Evolutionary conservation across 2,113 vertebrate genomes (phyloP).

Genomic region (Sinocyclocheilus maitianheensis): DNA sequence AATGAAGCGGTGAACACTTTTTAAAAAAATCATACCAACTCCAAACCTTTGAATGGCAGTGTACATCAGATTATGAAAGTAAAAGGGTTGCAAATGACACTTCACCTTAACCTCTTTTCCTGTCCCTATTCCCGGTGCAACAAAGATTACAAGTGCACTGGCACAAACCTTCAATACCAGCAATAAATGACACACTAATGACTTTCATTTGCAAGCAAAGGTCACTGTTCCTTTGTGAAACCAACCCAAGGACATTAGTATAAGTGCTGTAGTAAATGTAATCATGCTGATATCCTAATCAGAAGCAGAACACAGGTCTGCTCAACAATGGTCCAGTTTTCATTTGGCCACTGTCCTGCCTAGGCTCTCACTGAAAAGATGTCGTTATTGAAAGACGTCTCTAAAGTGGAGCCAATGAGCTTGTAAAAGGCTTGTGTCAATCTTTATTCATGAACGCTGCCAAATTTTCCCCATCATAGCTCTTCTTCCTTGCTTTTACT

Average conservation of each 20-base stretch:
- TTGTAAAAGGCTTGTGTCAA: conserved; percentile 21
- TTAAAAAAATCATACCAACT: too few relatives aligned
- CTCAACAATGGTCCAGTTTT: conserved; percentile 6
- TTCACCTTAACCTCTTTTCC: not conserved
- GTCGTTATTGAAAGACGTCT: not conserved
- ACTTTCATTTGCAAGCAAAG: conserved; percentile 23
- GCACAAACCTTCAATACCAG: not conserved
- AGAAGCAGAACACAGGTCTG: not conserved
- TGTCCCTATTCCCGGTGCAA: not conserved
- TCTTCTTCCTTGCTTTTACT: not conserved
- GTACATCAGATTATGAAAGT: too few relatives aligned
- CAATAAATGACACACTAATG: conserved; percentile 2
- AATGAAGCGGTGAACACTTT: too few relatives aligned
- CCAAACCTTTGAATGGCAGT: too few relatives aligned
- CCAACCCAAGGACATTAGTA: not conserved
- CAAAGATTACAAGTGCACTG: not conserved
- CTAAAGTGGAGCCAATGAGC: not conserved
- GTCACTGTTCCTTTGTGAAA: conserved; percentile 3
- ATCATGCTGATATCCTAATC: conserved; percentile 31
- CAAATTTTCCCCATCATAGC: conserved; percentile 9
- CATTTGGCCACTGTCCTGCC: conserved; percentile 6
- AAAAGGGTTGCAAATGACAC: not conserved
- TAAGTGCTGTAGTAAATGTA: conserved; percentile 7
- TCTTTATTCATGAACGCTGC: conserved; percentile 24
- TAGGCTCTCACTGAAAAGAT: conserved; percentile 19